Evolutionary conservation across 23 tunicate genomes (phyloP).

Genomic region (Trididemnum clinides): DNA sequence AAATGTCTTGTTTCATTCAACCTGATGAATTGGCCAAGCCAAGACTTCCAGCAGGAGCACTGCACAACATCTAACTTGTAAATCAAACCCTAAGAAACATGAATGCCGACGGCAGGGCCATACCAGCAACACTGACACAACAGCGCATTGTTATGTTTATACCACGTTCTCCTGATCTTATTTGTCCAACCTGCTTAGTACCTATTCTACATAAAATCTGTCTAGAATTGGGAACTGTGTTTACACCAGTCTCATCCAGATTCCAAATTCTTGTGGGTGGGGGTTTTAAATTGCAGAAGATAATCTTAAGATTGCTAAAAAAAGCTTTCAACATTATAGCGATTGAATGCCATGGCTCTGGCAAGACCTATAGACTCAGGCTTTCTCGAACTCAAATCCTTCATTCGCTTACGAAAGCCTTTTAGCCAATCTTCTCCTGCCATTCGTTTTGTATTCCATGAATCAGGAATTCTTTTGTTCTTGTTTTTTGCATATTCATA

Average conservation of each 20-base stretch:
- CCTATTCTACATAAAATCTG: slow-evolving; percentile 12
- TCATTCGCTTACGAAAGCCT: slow-evolving; percentile 39
- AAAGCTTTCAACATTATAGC: slow-evolving; percentile 9
- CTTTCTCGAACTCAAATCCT: slow-evolving; percentile 10
- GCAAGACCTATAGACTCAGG: slow-evolving; percentile 47
- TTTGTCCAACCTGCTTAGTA: slow-evolving; percentile 41
- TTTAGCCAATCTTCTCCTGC: slow-evolving; percentile 52
- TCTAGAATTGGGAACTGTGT: slow-evolving; percentile 20
- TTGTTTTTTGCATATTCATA: slow-evolving; percentile 32
- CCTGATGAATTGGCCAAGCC: slow-evolving; percentile 25
- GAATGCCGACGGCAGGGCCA: slow-evolving; percentile 13
- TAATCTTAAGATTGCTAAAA: slow-evolving; percentile 27
- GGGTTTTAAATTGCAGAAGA: neutral
- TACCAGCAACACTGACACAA: slow-evolving; percentile 37
- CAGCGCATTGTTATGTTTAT: slow-evolving; percentile 37
- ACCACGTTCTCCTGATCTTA: slow-evolving; percentile 41
- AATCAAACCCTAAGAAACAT: slow-evolving; percentile 4
- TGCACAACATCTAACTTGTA: neutral
- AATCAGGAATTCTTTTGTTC: slow-evolving; percentile 22
- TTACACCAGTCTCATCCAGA: slow-evolving; percentile 51
- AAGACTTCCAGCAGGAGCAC: slow-evolving; percentile 34
- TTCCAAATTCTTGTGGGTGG: slow-evolving; percentile 27
- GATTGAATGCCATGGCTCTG: slow-evolving; percentile 42
- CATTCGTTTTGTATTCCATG: slow-evolving; percentile 7
- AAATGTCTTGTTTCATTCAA: neutral